Evolutionary conservation across 2,888 invertebrate species (phyloP).

Genomic region (Cantharis nigra): DNA sequence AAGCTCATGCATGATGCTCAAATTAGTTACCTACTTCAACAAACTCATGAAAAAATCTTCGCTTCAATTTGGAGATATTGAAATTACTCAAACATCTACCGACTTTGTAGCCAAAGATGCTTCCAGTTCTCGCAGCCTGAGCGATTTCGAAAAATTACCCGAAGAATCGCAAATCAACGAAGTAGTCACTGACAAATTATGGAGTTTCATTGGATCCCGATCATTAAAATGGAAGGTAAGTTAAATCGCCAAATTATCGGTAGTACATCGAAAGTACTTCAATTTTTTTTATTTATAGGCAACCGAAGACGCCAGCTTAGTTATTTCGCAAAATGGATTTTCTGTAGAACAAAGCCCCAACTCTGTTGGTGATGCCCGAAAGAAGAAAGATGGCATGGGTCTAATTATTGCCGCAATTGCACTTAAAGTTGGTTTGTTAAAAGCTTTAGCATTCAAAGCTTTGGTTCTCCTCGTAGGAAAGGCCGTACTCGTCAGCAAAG

Average conservation of each 20-base stretch:
- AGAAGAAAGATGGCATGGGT: constrained; percentile 65
- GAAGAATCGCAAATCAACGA: constrained; percentile 63
- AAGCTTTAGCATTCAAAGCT: constrained; percentile 80
- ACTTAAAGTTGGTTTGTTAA: constrained; percentile 80
- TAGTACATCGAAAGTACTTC: not conserved
- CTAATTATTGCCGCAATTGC: constrained; percentile 76
- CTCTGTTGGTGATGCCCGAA: constrained; percentile 46
- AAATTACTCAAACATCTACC: constrained; percentile 69
- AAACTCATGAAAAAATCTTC: constrained; percentile 77
- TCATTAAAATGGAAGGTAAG: constrained; percentile 73
- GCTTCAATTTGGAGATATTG: constrained; percentile 75
- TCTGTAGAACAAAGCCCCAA: constrained; percentile 56
- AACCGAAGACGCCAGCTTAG: constrained; percentile 77
- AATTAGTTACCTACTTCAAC: constrained; percentile 81
- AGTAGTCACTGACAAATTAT: constrained; percentile 74
- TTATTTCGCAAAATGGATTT: constrained; percentile 70
- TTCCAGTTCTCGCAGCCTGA: constrained; percentile 47
- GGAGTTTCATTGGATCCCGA: constrained; percentile 75
- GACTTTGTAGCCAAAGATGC: constrained; percentile 58
- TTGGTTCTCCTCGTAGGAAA: constrained; percentile 82
- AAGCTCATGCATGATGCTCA: constrained; percentile 81
- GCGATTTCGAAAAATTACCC: constrained; percentile 51
- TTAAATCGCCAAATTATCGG: not conserved
- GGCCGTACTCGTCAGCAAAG: constrained; percentile 80
- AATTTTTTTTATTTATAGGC: constrained; percentile 51